phyloP scores from a whole-genome alignment of 2,113 vertebrate genomes.

The Nerophis ophidion region DNA sequence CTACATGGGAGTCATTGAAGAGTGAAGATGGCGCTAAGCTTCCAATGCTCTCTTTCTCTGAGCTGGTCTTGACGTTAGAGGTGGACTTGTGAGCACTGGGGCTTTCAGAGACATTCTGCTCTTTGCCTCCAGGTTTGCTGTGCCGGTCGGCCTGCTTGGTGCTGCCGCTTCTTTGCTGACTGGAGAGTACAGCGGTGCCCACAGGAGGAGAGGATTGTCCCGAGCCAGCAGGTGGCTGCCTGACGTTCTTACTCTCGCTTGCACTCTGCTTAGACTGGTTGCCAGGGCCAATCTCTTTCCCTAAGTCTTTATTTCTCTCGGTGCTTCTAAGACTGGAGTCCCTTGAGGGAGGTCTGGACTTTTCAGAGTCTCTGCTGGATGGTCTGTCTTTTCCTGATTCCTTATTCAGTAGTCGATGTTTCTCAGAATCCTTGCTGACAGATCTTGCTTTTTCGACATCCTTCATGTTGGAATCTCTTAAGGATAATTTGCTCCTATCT shows the following conservation, averaged over 20 bases:
- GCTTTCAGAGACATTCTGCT: conserved; percentile 63
- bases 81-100: conserved; percentile 48
- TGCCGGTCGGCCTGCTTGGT: conserved; percentile 78
- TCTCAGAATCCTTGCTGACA: conserved; percentile 49
- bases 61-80: conserved; percentile 63
- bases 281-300: conserved; percentile 45
- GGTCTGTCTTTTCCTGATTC: conserved; percentile 59
- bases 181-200: conserved; percentile 65
- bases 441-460: conserved; percentile 46
- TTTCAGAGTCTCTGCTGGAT: conserved; percentile 57
- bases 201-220: conserved; percentile 65
- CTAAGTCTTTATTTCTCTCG: conserved; percentile 58
- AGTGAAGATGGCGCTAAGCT: conserved; percentile 61
- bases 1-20: conserved; percentile 68
- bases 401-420: conserved; percentile 48
- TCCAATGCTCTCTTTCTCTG: conserved; percentile 66
- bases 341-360: conserved; percentile 42
- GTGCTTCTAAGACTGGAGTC: conserved; percentile 57
- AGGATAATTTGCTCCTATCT: conserved; percentile 50
- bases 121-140: conserved; percentile 69
- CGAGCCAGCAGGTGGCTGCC: conserved; percentile 42
- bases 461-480: conserved; percentile 46
- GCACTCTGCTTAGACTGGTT: conserved; percentile 53
- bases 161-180: conserved; percentile 58
- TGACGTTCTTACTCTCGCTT: conserved; percentile 49